Evolutionary conservation across 2,797 vertebrate species (phyloP), one percentile per base, ranked within the genome.

Genomic region (Pipistrellus pipistrellus): DNA sequence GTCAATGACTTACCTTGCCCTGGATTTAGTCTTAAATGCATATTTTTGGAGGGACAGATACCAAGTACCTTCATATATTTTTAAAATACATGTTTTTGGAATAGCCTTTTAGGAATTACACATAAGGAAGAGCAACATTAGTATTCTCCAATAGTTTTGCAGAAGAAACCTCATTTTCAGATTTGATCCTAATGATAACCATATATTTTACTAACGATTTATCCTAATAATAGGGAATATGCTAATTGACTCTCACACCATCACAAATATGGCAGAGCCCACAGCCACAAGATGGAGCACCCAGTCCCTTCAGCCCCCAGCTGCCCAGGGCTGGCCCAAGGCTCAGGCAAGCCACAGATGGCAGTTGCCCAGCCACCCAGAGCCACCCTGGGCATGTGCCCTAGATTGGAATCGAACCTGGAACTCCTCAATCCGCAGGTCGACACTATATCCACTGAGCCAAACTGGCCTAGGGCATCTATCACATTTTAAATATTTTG

Each of bases 41-140:
- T 18, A 38, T 21, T 80, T 71, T 66, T 32, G 0, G 20, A 9
- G 38, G 12, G 21, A 23, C 3, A 20, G 55, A 44, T 81, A 51
- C 6, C 15, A 81, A 69, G 20, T 27, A 76, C 21, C 68, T 55
- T 82, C 48, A 57, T 12, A 46, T 17, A 57, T 66, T 86, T 51
- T 46, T 62, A 77, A 64, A 91, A 72, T 57, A 21, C 30, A 2
- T 46, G 88, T 72, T 95, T 94, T 32, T 92, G 62, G 30, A 95
- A 91, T 17, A 83, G 18, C 20, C 38, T 92, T 80, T 86, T 44
- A 83, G 18, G 25, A 78, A 48, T 59, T 73, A 71, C 15, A 64
- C 2, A 30, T 62, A 57, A 71, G 62, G 48, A 86, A 46, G 3
- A 76, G 14, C 30, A 7, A 55, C 7, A 14, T 73, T 14, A 75